Evolutionary conservation across 2,113 vertebrate genomes (phyloP).

Genomic region (Menura novaehollandiae): DNA sequence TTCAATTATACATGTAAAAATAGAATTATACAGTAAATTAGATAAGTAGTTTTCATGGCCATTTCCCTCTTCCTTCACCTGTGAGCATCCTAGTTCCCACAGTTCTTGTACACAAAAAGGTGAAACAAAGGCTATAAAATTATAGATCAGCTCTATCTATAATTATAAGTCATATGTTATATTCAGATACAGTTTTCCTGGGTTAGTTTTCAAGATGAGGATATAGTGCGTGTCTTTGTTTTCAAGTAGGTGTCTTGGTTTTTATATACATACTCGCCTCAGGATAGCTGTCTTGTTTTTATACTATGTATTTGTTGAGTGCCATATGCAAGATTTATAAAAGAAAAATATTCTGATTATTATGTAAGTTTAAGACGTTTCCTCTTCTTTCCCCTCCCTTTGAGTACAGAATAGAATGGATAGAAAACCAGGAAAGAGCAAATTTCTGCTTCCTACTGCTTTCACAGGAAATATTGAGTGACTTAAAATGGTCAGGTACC

Average conservation of each 20-base stretch:
- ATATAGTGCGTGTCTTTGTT: neutral
- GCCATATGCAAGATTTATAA: neutral
- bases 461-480: neutral
- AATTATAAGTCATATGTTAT: neutral
- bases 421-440: neutral
- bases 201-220: neutral
- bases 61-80: neutral
- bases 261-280: neutral
- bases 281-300: neutral
- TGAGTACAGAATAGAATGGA: neutral
- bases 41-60: neutral
- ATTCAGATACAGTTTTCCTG: neutral
- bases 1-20: neutral
- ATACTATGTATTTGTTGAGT: neutral
- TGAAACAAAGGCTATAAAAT: neutral
- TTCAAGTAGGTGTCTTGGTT: neutral
- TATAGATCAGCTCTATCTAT: neutral
- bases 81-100: neutral
- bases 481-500: neutral
- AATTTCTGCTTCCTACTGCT: neutral
- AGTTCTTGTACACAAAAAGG: neutral
- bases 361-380: neutral
- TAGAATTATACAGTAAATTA: neutral
- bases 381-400: neutral
- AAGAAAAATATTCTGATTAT: neutral